phyloP scores from a whole-genome alignment of 1,140 invertebrate genomes.

The Dinoponera quadriceps region DNA sequence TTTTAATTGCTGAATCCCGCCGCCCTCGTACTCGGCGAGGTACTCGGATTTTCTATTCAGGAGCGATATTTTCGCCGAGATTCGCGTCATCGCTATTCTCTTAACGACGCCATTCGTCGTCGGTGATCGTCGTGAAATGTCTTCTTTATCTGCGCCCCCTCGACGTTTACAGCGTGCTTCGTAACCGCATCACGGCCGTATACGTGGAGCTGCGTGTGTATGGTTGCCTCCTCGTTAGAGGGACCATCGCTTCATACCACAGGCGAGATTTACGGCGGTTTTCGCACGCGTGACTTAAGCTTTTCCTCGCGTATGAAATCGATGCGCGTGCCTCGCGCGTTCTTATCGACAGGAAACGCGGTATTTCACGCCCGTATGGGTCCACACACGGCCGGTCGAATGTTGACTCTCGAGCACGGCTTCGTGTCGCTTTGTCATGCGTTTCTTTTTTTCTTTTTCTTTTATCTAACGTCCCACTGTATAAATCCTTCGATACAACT shows the following conservation, averaged over 20 bases:
- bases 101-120: conserved; percentile 31
- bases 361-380: not conserved
- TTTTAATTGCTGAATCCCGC: too few relatives aligned
- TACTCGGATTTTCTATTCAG: not conserved
- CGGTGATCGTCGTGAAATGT: not conserved
- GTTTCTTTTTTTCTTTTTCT: too few relatives aligned
- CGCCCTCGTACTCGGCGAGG: too few relatives aligned
- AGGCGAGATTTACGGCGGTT: conserved; percentile 69
- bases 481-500: too few relatives aligned
- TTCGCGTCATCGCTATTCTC: conserved; percentile 32
- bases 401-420: too few relatives aligned
- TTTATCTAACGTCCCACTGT: too few relatives aligned
- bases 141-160: conserved; percentile 63
- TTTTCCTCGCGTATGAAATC: conserved; percentile 52
- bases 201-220: conserved; percentile 4
- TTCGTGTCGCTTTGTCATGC: too few relatives aligned
- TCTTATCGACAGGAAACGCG: conserved; percentile 57
- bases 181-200: conserved; percentile 26
- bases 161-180: conserved; percentile 46
- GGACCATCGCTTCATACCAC: conserved; percentile 28
- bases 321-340: conserved; percentile 32
- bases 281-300: conserved; percentile 67
- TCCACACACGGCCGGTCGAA: too few relatives aligned
- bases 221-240: conserved; percentile 63
- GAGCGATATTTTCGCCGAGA: not conserved